These are phyloP conservation scores for Linepithema humile DNA, from an alignment of 1,140 invertebrate species.

Conservation along the genomic window DNA sequence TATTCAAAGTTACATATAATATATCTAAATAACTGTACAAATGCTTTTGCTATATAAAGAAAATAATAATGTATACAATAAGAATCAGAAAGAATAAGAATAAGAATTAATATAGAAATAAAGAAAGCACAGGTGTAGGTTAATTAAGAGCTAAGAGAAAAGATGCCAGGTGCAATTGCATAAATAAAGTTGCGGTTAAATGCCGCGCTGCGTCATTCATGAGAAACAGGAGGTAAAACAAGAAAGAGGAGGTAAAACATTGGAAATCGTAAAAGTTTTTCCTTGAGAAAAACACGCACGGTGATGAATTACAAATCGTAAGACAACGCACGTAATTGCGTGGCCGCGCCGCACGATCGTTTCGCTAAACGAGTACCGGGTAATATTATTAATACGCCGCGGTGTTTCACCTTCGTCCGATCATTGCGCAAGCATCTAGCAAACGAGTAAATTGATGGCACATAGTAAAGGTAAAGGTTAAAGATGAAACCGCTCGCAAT, in stretches of 20 bases:
- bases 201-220: neutral
- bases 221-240: neutral
- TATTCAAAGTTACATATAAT: neutral
- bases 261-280: neutral
- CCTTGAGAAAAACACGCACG: neutral
- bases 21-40: too few relatives aligned
- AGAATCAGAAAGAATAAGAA: neutral
- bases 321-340: slow-evolving; percentile 3
- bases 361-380: neutral
- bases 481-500: neutral
- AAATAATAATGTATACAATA: neutral
- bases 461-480: slow-evolving; percentile 33
- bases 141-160: neutral
- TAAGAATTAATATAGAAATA: too few relatives aligned
- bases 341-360: too few relatives aligned
- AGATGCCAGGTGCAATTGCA: neutral
- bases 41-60: neutral
- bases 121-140: neutral
- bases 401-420: slow-evolving; percentile 2
- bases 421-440: neutral
- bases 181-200: neutral
- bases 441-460: slow-evolving; percentile 11
- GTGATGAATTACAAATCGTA: slow-evolving; percentile 10
- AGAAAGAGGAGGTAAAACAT: neutral
- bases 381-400: slow-evolving; percentile 23